These are phyloP conservation scores for Syngnathus rostellatus DNA, from an alignment of 2,797 vertebrate species.

Conservation along the genomic window DNA sequence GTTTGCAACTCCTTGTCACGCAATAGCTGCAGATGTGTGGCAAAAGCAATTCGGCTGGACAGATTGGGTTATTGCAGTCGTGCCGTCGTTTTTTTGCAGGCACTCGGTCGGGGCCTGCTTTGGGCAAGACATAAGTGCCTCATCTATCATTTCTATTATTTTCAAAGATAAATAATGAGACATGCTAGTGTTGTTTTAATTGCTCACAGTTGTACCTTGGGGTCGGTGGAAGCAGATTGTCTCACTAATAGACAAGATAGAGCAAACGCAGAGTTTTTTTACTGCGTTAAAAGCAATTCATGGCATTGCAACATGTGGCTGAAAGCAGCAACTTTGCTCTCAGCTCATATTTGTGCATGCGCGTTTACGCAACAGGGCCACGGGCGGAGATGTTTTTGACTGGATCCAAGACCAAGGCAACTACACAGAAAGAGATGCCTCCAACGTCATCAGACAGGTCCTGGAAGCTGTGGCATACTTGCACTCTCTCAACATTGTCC, in stretches of 20 bases:
- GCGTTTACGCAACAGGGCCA: conserved; percentile 63
- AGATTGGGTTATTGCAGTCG: conserved; percentile 9
- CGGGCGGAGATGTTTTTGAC: conserved; percentile 82
- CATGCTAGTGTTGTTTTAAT: conserved; percentile 25
- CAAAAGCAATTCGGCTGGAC: conserved; percentile 4
- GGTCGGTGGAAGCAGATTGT: conserved; percentile 36
- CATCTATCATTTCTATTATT: conserved; percentile 31
- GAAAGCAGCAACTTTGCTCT: conserved; percentile 6
- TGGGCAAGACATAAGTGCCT: conserved; percentile 17
- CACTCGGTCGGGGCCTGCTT: conserved; percentile 20
- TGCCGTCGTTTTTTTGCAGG: conserved; percentile 8
- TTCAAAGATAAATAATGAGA: conserved; percentile 43
- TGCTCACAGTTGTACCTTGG: conserved; percentile 27
- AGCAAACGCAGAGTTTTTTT: conserved; percentile 20
- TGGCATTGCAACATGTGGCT: conserved; percentile 26
- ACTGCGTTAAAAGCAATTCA: conserved; percentile 23
- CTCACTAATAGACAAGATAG: conserved; percentile 18
- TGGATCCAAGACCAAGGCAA: conserved; percentile 84
- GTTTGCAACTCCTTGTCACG: conserved; percentile 15
- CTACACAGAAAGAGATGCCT: conserved; percentile 81
- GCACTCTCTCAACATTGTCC: conserved; percentile 80
- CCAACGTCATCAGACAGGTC: conserved; percentile 79
- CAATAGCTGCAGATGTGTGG: conserved; percentile 30
- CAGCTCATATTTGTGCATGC: neutral
- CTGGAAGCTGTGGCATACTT: conserved; percentile 80